These are phyloP conservation scores for Ptychodera flava DNA, from an alignment of 35 echinoderm and acorn worm genomes.

Conservation along the genomic window DNA sequence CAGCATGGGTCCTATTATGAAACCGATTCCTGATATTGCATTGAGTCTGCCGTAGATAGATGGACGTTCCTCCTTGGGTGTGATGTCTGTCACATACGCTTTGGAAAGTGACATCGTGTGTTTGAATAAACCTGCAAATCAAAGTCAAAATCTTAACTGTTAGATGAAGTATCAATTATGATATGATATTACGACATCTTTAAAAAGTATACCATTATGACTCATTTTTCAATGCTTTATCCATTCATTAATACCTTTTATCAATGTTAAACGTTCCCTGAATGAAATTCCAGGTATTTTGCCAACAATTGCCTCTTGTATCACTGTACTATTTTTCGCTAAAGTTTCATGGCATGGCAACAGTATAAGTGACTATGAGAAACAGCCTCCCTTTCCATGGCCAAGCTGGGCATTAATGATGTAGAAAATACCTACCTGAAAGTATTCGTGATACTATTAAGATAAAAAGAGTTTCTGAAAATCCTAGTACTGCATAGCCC, in stretches of 20 bases:
- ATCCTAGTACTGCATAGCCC: constrained; percentile 55
- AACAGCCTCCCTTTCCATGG: background rate
- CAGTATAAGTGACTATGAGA: background rate
- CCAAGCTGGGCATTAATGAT: background rate
- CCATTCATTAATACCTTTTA: background rate
- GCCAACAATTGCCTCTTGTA: background rate
- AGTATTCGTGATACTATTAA: constrained; percentile 58
- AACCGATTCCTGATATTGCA: constrained; percentile 68
- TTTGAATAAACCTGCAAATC: constrained; percentile 75
- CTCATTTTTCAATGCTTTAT: too few relatives aligned
- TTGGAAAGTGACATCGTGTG: constrained; percentile 61
- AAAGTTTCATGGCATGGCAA: background rate
- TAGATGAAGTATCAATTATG: background rate
- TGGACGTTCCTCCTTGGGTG: constrained; percentile 58
- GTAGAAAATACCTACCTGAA: constrained; percentile 35
- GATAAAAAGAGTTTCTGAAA: constrained; percentile 44
- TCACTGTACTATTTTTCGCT: background rate
- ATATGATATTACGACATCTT: background rate
- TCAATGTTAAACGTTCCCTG: background rate
- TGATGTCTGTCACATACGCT: constrained; percentile 72
- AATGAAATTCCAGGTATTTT: background rate
- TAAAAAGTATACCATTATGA: background rate
- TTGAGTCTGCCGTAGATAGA: constrained; percentile 78
- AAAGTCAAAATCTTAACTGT: background rate
- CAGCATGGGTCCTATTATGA: constrained; percentile 76